Conservation (phyloP, 2,888 invertebrate species). For the Chydorus sphaericus region DNA sequence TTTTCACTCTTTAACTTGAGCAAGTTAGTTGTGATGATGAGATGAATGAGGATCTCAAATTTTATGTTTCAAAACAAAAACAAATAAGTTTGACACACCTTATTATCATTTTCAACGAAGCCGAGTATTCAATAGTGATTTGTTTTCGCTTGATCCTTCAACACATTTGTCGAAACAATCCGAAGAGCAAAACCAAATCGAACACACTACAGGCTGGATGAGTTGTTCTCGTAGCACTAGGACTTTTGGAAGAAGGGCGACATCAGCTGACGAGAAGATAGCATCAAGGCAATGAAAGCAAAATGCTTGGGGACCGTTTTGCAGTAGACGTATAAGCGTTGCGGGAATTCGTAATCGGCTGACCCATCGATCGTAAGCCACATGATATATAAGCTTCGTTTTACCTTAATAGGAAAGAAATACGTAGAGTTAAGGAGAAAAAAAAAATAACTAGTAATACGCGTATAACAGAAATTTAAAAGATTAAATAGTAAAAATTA, state of each 20-base stretch:
- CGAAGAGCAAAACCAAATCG: conserved; percentile 5
- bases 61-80: too few relatives aligned
- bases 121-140: too few relatives aligned
- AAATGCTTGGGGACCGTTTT: background rate
- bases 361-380: background rate
- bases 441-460: too few relatives aligned
- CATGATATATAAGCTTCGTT: background rate
- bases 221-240: background rate
- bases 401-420: background rate
- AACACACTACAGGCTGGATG: conserved; percentile 1
- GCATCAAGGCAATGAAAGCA: background rate
- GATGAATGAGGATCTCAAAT: too few relatives aligned
- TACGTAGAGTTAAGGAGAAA: background rate
- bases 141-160: too few relatives aligned
- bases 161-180: background rate
- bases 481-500: too few relatives aligned
- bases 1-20: too few relatives aligned
- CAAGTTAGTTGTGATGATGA: too few relatives aligned
- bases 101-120: too few relatives aligned
- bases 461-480: too few relatives aligned
- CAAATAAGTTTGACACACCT: too few relatives aligned
- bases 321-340: background rate
- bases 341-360: background rate
- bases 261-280: background rate
- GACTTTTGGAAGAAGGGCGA: background rate